A percentile compares a stretch with the other conserved stretches of the same genome.
Conservation (phyloP, 2,113 vertebrate species). For the Ptilonorhynchus violaceus region DNA sequence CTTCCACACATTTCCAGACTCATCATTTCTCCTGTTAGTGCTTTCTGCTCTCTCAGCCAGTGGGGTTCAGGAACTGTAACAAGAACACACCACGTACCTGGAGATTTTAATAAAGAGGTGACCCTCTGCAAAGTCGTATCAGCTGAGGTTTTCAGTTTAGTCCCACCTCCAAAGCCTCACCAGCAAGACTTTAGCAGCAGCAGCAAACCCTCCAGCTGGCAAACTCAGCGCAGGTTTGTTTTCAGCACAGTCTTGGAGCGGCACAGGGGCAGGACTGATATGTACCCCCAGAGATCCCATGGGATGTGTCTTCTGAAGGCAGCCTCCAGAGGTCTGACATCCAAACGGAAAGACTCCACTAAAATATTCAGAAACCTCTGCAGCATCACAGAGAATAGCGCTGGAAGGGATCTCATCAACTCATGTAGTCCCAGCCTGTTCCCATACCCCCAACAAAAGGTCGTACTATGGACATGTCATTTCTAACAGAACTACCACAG, state of each 20-base stretch:
- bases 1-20: background rate
- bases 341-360: background rate
- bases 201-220: background rate
- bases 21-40: background rate
- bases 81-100: background rate
- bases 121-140: background rate
- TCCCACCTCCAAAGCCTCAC: background rate
- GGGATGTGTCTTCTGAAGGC: background rate
- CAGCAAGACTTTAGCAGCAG: background rate
- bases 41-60: background rate
- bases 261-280: background rate
- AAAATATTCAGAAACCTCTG: background rate
- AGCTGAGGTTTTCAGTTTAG: background rate
- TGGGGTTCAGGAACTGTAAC: background rate
- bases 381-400: background rate
- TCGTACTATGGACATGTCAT: fast-evolving
- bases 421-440: background rate
- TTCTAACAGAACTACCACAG: background rate
- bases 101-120: background rate
- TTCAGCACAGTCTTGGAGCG: background rate
- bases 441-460: background rate
- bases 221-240: background rate
- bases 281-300: background rate
- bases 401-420: background rate
- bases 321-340: background rate